These are phyloP conservation scores for Myotis vivesi DNA, from an alignment of 2,797 vertebrate species.

Conservation along the genomic window DNA sequence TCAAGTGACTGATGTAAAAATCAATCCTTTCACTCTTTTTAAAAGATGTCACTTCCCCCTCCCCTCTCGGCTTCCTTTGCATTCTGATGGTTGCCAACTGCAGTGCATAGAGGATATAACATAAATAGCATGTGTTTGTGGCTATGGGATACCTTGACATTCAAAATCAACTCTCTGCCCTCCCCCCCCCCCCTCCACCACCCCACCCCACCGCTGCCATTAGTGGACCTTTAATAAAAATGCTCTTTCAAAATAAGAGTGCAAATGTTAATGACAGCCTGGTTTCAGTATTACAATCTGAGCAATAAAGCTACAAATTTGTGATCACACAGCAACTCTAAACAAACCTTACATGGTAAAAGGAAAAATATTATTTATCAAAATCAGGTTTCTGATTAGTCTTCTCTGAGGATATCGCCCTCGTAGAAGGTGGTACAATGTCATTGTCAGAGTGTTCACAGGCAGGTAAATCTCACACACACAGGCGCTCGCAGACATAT, in stretches of 20 bases:
- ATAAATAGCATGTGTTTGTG: neutral
- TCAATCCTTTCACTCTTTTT: slow-evolving; percentile 34
- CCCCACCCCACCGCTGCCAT: neutral
- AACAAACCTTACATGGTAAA: slow-evolving; percentile 35
- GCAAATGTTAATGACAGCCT: slow-evolving; percentile 58
- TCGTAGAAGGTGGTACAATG: slow-evolving; percentile 78
- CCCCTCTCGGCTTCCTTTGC: neutral
- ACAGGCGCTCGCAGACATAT: fast-evolving
- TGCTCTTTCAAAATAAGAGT: slow-evolving; percentile 23
- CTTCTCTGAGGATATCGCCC: slow-evolving; percentile 79
- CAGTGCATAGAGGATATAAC: slow-evolving; percentile 42
- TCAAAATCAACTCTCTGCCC: neutral
- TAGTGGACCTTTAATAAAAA: slow-evolving; percentile 59
- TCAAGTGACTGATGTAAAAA: slow-evolving; percentile 62
- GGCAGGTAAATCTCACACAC: slow-evolving; percentile 65
- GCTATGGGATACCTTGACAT: neutral
- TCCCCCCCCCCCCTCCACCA: fast-evolving
- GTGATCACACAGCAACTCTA: slow-evolving; percentile 42
- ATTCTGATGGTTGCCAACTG: neutral
- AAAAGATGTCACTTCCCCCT: neutral
- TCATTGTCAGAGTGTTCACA: slow-evolving; percentile 78
- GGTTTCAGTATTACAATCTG: slow-evolving; percentile 10
- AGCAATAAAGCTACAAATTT: slow-evolving; percentile 20
- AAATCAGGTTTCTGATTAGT: slow-evolving; percentile 80
- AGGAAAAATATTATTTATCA: slow-evolving; percentile 63